Evolutionary conservation across 2,888 invertebrate genomes (phyloP).

Genomic region (Rhyacophila evoluta): DNA sequence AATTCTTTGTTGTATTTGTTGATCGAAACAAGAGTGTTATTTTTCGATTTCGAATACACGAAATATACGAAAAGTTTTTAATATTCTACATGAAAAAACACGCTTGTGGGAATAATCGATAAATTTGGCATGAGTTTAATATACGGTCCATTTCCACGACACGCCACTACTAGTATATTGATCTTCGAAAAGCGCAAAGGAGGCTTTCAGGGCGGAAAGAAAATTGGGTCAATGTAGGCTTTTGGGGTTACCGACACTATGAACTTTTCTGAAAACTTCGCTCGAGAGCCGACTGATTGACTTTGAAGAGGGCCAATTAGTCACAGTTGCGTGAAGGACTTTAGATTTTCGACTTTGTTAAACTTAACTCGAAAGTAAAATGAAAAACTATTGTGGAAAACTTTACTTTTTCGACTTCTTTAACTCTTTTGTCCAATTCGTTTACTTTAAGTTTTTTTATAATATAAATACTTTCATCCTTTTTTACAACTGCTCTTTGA

Average conservation of each 20-base stretch:
- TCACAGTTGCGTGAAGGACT: background rate
- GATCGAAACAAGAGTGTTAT: too few species aligned
- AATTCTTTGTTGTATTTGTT: too few species aligned
- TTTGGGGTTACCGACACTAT: background rate
- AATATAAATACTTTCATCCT: too few species aligned
- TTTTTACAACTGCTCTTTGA: too few species aligned
- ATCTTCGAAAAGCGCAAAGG: conserved; percentile 12
- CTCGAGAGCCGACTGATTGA: background rate
- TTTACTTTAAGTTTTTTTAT: too few species aligned
- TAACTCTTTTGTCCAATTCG: too few species aligned
- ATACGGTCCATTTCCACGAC: background rate
- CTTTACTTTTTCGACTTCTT: too few species aligned
- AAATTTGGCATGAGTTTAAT: background rate
- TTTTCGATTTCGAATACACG: too few species aligned
- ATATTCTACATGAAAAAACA: background rate
- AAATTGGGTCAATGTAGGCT: conserved; percentile 10
- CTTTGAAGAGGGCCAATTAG: background rate
- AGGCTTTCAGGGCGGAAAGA: background rate
- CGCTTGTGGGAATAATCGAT: background rate
- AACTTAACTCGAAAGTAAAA: background rate
- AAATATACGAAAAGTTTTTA: background rate
- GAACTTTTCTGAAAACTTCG: background rate
- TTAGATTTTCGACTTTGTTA: background rate
- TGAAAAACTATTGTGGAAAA: background rate
- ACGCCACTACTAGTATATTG: conserved; percentile 10